Evolutionary conservation across 2,113 vertebrate species (phyloP).

Genomic region (Malaclemys terrapin): DNA sequence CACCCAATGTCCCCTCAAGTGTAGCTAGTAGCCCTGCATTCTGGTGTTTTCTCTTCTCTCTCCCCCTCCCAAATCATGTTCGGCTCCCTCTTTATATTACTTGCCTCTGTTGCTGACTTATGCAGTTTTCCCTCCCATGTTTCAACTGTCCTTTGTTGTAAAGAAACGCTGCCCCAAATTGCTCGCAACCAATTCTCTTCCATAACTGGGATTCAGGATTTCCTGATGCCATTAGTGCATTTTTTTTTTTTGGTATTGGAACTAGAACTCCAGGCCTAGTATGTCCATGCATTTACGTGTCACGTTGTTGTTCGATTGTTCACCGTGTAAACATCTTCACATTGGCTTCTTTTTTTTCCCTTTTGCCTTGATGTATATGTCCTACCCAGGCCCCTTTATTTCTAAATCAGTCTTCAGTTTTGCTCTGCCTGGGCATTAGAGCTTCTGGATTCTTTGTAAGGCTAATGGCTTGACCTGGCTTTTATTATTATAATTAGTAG

Average conservation of each 20-base stretch:
- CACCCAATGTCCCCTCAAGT: background rate
- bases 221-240: background rate
- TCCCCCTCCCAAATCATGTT: background rate
- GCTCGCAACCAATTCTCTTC: background rate
- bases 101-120: background rate
- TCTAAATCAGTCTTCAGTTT: background rate
- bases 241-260: background rate
- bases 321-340: background rate
- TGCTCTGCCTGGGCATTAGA: background rate
- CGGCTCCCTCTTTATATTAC: background rate
- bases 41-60: background rate
- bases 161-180: background rate
- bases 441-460: background rate
- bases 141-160: background rate
- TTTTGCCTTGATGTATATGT: accelerated
- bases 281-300: background rate
- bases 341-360: background rate
- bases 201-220: background rate
- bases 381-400: accelerated
- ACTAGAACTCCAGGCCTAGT: background rate
- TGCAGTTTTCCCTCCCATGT: background rate
- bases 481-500: background rate
- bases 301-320: too few species aligned
- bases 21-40: background rate
- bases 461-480: background rate